Evolutionary conservation across 2,888 invertebrate species (phyloP).

Genomic region (Cynaeus angustus): DNA sequence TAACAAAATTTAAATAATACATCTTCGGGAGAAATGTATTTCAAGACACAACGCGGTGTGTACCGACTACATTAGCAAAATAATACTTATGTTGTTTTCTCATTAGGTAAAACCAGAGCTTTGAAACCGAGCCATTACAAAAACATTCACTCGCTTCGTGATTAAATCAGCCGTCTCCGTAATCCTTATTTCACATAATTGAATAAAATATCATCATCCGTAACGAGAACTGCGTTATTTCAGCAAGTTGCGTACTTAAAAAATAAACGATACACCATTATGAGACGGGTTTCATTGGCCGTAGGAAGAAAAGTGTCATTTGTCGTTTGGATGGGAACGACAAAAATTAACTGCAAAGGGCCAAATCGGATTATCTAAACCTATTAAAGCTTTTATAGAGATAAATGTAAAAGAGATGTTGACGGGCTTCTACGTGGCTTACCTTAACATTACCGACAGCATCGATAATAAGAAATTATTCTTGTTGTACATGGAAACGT

Average conservation of each 20-base stretch:
- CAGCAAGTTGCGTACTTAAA: conserved; percentile 19
- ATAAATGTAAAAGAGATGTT: conserved; percentile 38
- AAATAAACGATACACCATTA: conserved; percentile 23
- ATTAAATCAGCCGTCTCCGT: conserved; percentile 10
- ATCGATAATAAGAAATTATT: conserved; percentile 14
- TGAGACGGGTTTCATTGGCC: conserved; percentile 25
- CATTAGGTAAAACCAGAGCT: conserved; percentile 9
- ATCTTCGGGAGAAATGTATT: background rate
- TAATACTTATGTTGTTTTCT: conserved; percentile 7
- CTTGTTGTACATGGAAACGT: no score
- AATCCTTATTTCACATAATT: conserved; percentile 20
- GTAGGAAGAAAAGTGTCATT: conserved; percentile 25
- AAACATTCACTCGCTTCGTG: conserved; percentile 5
- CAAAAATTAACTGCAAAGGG: conserved; percentile 28
- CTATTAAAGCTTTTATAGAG: conserved; percentile 27
- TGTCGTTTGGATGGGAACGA: conserved; percentile 6
- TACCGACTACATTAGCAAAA: conserved; percentile 3
- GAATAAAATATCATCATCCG: conserved; percentile 13
- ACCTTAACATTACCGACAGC: no score
- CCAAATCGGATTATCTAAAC: conserved; percentile 23
- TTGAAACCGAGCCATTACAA: conserved; percentile 6
- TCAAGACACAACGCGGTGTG: background rate
- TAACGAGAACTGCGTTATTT: conserved; percentile 12
- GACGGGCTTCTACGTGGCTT: no score
- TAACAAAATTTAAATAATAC: conserved; percentile 9